phyloP scores from a whole-genome alignment of 2,888 invertebrate genomes.

The Kuschelorhynchus macadamiae region DNA sequence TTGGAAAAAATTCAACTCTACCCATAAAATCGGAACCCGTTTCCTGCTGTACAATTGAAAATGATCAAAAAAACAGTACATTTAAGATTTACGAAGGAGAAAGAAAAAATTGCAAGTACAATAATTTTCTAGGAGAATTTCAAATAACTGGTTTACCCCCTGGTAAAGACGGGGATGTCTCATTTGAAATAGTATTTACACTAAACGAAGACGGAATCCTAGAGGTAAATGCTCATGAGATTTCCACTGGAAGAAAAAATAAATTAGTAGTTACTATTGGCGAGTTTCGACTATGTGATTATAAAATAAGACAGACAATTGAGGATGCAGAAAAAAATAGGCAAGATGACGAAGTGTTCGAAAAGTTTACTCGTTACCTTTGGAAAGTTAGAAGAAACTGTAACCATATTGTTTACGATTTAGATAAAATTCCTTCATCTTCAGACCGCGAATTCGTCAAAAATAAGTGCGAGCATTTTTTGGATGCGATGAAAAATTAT shows the following conservation, averaged over 20 bases:
- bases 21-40: constrained; percentile 26
- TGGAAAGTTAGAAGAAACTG: constrained; percentile 5
- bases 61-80: constrained; percentile 32
- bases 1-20: constrained; percentile 50
- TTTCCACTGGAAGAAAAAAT: constrained; percentile 23
- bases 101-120: constrained; percentile 48
- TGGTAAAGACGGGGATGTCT: constrained; percentile 46
- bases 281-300: constrained; percentile 44
- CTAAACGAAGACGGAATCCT: constrained; percentile 53
- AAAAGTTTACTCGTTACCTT: constrained; percentile 15
- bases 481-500: background rate
- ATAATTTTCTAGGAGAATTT: constrained; percentile 50
- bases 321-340: constrained; percentile 42
- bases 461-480: constrained; percentile 5
- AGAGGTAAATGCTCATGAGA: constrained; percentile 45
- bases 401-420: constrained; percentile 20
- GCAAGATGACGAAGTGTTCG: constrained; percentile 42
- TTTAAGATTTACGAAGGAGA: constrained; percentile 53
- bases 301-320: constrained; percentile 32
- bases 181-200: constrained; percentile 36
- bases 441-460: constrained; percentile 12
- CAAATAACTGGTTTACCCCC: constrained; percentile 40
- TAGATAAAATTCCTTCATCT: constrained; percentile 15
- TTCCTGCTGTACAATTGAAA: constrained; percentile 13
- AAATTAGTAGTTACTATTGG: constrained; percentile 43